A percentile compares a stretch with the other conserved stretches of the same genome.
Conservation (phyloP, 37 sponge, comb jelly and placozoan species). For the Diacarnus erythraeanus region DNA sequence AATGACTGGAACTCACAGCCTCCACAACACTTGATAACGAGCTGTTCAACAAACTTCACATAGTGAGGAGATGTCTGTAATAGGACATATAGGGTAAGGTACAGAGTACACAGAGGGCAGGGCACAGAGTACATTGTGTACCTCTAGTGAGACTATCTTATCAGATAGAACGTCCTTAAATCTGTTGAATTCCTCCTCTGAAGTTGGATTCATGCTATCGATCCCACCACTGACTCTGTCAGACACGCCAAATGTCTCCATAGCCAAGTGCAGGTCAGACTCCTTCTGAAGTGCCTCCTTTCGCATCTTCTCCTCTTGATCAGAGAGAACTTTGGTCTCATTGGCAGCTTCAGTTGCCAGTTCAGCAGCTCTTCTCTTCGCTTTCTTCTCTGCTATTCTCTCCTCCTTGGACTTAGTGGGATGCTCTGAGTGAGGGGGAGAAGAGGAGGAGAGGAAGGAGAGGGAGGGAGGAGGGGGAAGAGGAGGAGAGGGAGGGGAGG, state of each 20-base stretch:
- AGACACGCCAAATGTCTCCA: slow-evolving; percentile 22
- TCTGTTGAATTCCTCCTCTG: slow-evolving; percentile 4
- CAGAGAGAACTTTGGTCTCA: not conserved
- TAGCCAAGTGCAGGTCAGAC: not conserved
- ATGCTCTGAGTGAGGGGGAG: not conserved
- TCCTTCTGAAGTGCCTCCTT: not conserved
- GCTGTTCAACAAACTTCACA: slow-evolving; percentile 15
- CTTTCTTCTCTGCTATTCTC: slow-evolving; percentile 16
- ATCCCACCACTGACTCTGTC: not conserved
- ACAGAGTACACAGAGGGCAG: not conserved
- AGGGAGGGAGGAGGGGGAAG: not conserved
- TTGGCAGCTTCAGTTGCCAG: not conserved
- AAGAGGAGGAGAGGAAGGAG: not conserved
- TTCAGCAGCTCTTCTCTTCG: not conserved
- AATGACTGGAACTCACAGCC: not conserved
- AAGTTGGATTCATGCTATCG: slow-evolving; percentile 10
- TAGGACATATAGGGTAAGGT: not conserved
- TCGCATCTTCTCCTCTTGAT: not conserved
- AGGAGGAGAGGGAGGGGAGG: not conserved
- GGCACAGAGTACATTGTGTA: not conserved
- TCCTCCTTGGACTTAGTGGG: slow-evolving; percentile 1
- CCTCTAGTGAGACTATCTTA: slow-evolving; percentile 4
- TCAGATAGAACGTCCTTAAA: slow-evolving; percentile 8
- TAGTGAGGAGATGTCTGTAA: slow-evolving; percentile 26
- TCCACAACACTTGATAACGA: slow-evolving; percentile 4